Conservation (phyloP, 2,888 invertebrate species). For the Lutraria lutraria region DNA sequence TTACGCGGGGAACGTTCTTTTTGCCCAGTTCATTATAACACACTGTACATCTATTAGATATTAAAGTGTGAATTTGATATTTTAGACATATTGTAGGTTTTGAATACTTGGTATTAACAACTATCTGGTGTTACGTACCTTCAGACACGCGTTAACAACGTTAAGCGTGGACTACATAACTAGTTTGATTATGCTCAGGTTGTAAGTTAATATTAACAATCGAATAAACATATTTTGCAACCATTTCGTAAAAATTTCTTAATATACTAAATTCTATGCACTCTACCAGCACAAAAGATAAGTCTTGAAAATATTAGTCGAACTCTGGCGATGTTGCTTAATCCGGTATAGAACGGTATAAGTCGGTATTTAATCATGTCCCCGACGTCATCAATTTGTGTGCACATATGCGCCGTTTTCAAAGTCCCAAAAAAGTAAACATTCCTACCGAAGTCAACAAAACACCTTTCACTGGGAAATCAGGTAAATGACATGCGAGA, state of each 20-base stretch:
- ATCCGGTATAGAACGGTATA: not conserved
- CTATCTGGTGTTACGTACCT: too few species aligned
- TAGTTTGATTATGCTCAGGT: too few species aligned
- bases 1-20: not conserved
- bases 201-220: too few species aligned
- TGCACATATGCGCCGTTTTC: constrained; percentile 38
- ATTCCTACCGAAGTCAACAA: not conserved
- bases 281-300: too few species aligned
- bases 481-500: not conserved
- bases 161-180: too few species aligned
- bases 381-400: constrained; percentile 1
- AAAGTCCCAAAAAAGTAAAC: constrained; percentile 14
- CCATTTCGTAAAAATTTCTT: too few species aligned
- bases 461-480: not conserved
- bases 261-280: too few species aligned
- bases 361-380: not conserved
- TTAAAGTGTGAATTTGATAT: not conserved
- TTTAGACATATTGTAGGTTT: too few species aligned
- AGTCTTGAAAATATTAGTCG: too few species aligned
- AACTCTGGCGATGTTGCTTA: not conserved
- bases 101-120: too few species aligned
- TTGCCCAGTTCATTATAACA: not conserved
- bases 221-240: too few species aligned
- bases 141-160: too few species aligned
- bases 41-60: not conserved